These are phyloP conservation scores for Brachycybe producta DNA, from an alignment of 2,888 invertebrate genomes.

Conservation along the genomic window DNA sequence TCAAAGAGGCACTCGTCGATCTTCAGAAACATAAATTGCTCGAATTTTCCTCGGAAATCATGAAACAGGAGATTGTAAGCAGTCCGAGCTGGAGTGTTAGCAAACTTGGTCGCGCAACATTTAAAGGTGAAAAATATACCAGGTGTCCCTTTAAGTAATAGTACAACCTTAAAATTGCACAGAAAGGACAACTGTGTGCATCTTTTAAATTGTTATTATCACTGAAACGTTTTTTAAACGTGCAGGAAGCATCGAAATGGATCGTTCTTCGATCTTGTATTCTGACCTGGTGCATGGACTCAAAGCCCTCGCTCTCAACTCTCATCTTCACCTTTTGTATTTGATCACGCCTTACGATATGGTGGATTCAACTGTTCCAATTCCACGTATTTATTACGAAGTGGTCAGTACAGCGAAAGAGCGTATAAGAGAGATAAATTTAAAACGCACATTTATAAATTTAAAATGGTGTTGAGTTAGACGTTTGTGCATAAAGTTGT, in stretches of 20 bases:
- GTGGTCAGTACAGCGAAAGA: conserved; percentile 47
- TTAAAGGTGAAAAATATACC: conserved; percentile 47
- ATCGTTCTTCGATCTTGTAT: conserved; percentile 55
- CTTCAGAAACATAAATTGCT: too few species aligned
- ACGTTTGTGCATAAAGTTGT: too few species aligned
- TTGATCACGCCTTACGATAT: conserved; percentile 68
- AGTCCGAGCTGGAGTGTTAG: too few species aligned
- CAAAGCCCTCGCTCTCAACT: conserved; percentile 59
- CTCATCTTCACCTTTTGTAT: conserved; percentile 73
- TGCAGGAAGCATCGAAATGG: conserved; percentile 71
- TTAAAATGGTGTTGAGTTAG: too few species aligned
- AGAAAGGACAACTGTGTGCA: too few species aligned
- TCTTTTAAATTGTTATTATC: too few species aligned
- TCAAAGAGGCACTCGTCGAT: not conserved
- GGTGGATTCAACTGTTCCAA: conserved; percentile 42
- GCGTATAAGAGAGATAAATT: too few species aligned
- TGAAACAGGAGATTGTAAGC: too few species aligned
- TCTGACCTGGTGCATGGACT: conserved; percentile 59
- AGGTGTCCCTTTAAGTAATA: not conserved
- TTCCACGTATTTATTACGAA: conserved; percentile 44
- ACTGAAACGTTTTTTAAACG: too few species aligned
- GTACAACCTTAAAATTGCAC: too few species aligned
- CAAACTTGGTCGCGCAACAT: conserved; percentile 62
- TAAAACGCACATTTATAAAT: too few species aligned
- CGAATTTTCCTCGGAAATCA: too few species aligned